These are phyloP conservation scores for Microcebus ravelobensis DNA, from an alignment of 2,113 vertebrate genomes.

Conservation along the genomic window DNA sequence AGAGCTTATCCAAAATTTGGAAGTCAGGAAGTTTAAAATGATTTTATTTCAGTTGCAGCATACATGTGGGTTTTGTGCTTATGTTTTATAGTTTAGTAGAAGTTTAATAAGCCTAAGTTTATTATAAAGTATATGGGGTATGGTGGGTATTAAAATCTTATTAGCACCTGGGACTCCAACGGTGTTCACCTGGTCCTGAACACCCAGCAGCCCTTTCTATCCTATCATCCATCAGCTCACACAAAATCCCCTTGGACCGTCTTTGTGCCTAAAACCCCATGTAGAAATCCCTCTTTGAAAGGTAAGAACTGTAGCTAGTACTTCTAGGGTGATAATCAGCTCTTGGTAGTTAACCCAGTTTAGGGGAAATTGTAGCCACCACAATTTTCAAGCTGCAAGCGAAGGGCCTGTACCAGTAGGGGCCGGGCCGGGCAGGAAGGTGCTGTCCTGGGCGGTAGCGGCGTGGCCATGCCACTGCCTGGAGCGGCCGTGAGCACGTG, in stretches of 20 bases:
- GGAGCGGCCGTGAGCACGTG: background rate
- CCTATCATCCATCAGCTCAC: background rate
- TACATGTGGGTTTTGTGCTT: background rate
- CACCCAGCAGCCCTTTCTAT: background rate
- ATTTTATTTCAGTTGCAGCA: background rate
- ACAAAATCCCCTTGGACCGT: background rate
- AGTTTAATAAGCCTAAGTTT: background rate
- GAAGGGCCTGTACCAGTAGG: no score
- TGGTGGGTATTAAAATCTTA: background rate
- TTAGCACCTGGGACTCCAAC: background rate
- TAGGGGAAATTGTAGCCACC: background rate
- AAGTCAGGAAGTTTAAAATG: background rate
- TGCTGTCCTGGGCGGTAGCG: no score
- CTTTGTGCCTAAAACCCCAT: background rate
- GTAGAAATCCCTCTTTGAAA: background rate
- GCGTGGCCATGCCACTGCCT: fast-evolving
- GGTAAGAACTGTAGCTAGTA: background rate
- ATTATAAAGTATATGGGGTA: background rate
- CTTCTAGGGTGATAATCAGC: background rate
- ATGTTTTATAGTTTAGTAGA: background rate
- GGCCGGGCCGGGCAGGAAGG: background rate
- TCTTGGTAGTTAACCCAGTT: background rate
- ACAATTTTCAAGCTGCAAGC: background rate
- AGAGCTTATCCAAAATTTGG: background rate
- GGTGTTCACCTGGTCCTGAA: background rate